phyloP scores from a whole-genome alignment of 2,797 vertebrate species.

The Uromys caudimaculatus region DNA sequence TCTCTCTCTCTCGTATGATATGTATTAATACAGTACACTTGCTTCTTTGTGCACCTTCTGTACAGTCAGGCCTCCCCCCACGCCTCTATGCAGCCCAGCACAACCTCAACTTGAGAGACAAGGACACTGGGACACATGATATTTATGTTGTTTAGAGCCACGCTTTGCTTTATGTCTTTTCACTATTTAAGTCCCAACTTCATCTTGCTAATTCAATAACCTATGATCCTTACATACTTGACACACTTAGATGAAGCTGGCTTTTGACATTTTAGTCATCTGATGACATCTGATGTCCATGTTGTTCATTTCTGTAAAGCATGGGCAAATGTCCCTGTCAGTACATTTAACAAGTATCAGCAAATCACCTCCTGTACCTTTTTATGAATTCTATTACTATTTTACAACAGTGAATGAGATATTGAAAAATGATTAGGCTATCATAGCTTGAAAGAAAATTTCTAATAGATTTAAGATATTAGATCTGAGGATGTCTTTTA shows the following conservation, averaged over 20 bases:
- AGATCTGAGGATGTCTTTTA: not conserved
- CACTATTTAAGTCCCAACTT: not conserved
- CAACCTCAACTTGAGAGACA: not conserved
- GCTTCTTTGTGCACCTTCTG: not conserved
- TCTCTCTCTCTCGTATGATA: no score
- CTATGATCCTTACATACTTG: not conserved
- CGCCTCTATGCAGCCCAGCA: not conserved
- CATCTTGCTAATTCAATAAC: not conserved
- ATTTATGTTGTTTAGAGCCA: not conserved
- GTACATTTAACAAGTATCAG: not conserved
- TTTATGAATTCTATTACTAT: not conserved
- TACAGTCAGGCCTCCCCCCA: not conserved
- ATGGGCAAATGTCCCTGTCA: not conserved
- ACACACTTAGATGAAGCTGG: not conserved
- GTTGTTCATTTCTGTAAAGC: not conserved
- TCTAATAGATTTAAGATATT: not conserved
- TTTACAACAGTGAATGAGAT: not conserved
- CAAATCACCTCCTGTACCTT: not conserved
- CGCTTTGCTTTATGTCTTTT: not conserved
- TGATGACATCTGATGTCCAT: not conserved
- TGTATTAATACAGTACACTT: not conserved
- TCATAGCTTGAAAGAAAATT: constrained; percentile 36
- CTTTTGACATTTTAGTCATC: not conserved
- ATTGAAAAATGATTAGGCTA: not conserved
- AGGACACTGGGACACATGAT: not conserved